Conservation (phyloP, 2,113 vertebrate genomes). For the Istiophorus platypterus region DNA sequence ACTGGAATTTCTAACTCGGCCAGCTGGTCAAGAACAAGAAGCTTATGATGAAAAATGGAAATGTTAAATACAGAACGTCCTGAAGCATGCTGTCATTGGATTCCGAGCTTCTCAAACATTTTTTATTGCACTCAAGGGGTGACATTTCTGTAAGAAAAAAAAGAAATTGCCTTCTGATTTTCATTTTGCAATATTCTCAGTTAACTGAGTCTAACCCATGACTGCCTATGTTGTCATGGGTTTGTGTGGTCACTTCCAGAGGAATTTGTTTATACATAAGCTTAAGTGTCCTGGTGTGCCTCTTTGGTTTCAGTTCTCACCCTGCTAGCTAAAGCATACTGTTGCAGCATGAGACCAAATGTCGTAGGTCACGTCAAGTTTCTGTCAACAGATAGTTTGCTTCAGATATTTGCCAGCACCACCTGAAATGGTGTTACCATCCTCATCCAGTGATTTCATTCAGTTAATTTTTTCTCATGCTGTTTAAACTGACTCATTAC, state of each 20-base stretch:
- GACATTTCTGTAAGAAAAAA: neutral
- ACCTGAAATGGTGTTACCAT: neutral
- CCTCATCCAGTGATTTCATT: slow-evolving; percentile 10
- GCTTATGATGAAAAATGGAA: slow-evolving; percentile 29
- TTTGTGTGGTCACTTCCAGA: slow-evolving; percentile 10
- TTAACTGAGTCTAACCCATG: neutral
- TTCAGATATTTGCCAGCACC: slow-evolving; percentile 12
- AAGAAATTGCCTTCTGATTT: neutral
- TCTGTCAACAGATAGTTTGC: neutral
- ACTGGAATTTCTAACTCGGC: slow-evolving; percentile 66
- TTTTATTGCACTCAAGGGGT: neutral
- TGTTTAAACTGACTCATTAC: neutral
- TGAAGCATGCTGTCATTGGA: slow-evolving; percentile 2
- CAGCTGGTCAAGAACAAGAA: slow-evolving; percentile 30
- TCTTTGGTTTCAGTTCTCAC: slow-evolving; percentile 18
- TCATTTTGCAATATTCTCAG: slow-evolving; percentile 5
- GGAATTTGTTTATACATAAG: slow-evolving; percentile 17
- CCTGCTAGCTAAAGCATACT: neutral
- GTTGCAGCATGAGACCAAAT: neutral
- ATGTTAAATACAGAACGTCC: slow-evolving; percentile 13
- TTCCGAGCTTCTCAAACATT: neutral
- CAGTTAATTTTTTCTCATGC: neutral
- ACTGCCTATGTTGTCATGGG: neutral
- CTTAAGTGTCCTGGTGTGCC: neutral
- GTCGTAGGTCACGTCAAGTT: neutral